Conservation (phyloP, 1,140 invertebrate species). For the Drosophila nikananu region DNA sequence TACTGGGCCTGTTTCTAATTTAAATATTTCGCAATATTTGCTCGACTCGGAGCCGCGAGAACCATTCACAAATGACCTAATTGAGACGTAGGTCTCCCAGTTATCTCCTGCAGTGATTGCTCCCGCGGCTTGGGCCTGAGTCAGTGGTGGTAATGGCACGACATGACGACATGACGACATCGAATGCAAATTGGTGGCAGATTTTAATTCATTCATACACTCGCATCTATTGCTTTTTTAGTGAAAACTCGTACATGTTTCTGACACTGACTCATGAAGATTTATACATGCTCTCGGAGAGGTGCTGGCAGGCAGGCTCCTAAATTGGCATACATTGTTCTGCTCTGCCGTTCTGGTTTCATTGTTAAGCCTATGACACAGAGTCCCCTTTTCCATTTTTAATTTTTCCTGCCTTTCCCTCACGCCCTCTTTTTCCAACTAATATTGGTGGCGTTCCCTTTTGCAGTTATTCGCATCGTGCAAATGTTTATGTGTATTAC, state of each 20-base stretch:
- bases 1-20: constrained; percentile 72
- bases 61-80: constrained; percentile 69
- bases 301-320: not conserved
- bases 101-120: constrained; percentile 29
- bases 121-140: constrained; percentile 10
- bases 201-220: constrained; percentile 39
- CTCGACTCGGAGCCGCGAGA: not conserved
- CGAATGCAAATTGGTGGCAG: constrained; percentile 38
- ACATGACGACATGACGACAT: constrained; percentile 32
- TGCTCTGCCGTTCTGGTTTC: constrained; percentile 22
- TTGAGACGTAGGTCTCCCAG: constrained; percentile 38
- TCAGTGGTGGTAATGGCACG: constrained; percentile 20
- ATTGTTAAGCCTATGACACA: constrained; percentile 19
- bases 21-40: constrained; percentile 66
- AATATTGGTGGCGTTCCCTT: constrained; percentile 46
- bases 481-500: constrained; percentile 73
- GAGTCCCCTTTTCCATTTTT: constrained; percentile 19
- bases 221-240: constrained; percentile 28
- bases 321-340: constrained; percentile 60
- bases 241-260: constrained; percentile 26
- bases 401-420: not conserved
- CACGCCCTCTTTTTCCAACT: constrained; percentile 15
- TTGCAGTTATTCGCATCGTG: constrained; percentile 28
- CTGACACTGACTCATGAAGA: constrained; percentile 40
- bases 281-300: constrained; percentile 30